Percentiles rank a stretch among this genome's conserved stretches.
phyloP scores from a whole-genome alignment of 2,113 vertebrate genomes.

The Desmodus rotundus region DNA sequence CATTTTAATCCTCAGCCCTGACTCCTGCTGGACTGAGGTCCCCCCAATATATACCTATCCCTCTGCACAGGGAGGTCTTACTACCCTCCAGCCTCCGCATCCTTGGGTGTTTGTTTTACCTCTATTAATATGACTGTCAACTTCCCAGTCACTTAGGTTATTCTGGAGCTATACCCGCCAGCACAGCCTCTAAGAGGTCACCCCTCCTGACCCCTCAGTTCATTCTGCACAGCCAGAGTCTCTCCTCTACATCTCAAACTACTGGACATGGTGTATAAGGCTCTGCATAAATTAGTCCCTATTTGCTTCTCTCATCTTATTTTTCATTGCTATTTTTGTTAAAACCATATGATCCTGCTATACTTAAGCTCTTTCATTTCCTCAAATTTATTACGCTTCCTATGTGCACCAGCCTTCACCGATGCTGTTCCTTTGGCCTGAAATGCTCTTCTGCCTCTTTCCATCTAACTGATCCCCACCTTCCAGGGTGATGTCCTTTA shows the following conservation, averaged over 20 bases:
- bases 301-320: neutral
- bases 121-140: neutral
- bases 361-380: neutral
- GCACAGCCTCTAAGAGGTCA: neutral
- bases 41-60: neutral
- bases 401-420: neutral
- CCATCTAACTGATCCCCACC: neutral
- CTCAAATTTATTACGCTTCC: neutral
- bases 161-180: neutral
- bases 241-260: neutral
- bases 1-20: neutral
- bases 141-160: neutral
- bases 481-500: no score
- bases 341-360: neutral
- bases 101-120: neutral
- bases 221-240: neutral
- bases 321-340: neutral
- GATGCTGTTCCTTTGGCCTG: neutral
- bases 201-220: neutral
- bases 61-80: neutral
- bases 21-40: neutral
- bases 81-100: neutral
- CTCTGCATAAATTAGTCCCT: neutral
- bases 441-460: neutral
- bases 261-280: neutral